Percentiles rank a stretch among this genome's conserved stretches.
phyloP scores from a whole-genome alignment of 2,797 vertebrate genomes.

The Trachurus trachurus region DNA sequence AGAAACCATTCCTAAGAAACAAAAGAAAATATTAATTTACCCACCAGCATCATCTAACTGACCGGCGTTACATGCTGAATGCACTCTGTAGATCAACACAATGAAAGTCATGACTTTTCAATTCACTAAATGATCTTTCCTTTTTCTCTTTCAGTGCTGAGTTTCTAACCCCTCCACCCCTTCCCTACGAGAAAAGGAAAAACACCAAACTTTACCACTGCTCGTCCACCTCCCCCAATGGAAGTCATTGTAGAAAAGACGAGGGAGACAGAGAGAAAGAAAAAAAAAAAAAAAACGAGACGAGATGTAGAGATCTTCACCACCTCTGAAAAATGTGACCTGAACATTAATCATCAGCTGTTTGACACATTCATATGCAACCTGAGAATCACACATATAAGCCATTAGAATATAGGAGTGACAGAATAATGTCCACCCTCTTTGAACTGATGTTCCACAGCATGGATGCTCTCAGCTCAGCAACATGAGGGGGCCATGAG shows the following conservation, averaged over 20 bases:
- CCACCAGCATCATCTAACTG: constrained; percentile 38
- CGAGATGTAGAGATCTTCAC: constrained; percentile 27
- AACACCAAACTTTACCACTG: constrained; percentile 57
- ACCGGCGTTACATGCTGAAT: background rate
- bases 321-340: constrained; percentile 21
- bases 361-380: constrained; percentile 47
- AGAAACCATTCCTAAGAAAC: constrained; percentile 2
- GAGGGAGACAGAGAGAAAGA: constrained; percentile 60
- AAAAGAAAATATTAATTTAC: constrained; percentile 49
- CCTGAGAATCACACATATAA: background rate
- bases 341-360: constrained; percentile 31
- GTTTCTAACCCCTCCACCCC: constrained; percentile 81
- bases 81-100: background rate
- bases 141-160: constrained; percentile 84
- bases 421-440: constrained; percentile 17
- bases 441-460: constrained; percentile 21
- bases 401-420: constrained; percentile 15
- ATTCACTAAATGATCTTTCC: constrained; percentile 57
- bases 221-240: constrained; percentile 63
- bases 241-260: constrained; percentile 66
- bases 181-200: constrained; percentile 73
- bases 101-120: constrained; percentile 8
- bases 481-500: constrained; percentile 18
- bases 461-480: constrained; percentile 31
- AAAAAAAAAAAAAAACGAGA: constrained; percentile 39